Percentiles rank a stretch among this genome's conserved stretches.
These are phyloP conservation scores for Synanthedon formicaeformis DNA, from an alignment of 2,888 invertebrate species.

Conservation along the genomic window DNA sequence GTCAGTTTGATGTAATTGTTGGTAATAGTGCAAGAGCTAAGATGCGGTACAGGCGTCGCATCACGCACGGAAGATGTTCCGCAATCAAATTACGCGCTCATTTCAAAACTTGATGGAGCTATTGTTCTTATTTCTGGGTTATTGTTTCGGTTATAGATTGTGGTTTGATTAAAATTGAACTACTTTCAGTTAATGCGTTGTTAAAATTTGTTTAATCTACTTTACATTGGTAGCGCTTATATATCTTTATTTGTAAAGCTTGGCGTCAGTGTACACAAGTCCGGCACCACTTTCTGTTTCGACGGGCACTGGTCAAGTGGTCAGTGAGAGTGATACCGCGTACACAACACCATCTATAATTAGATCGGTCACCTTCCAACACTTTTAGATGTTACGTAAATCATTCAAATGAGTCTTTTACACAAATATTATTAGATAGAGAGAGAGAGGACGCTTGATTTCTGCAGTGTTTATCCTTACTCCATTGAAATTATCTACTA, in stretches of 20 bases:
- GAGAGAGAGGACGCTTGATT: too few relatives aligned
- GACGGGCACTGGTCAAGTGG: neutral
- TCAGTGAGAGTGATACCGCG: neutral
- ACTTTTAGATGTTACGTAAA: too few relatives aligned
- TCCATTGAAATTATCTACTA: too few relatives aligned
- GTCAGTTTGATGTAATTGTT: too few relatives aligned
- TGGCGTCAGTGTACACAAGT: neutral
- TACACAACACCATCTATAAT: neutral
- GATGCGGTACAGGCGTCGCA: neutral
- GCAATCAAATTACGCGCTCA: neutral
- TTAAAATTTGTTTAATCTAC: constrained; percentile 2
- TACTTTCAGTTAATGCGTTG: constrained; percentile 18
- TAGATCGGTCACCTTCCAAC: neutral
- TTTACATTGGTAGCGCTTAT: too few relatives aligned
- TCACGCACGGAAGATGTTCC: neutral
- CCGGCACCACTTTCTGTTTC: neutral
- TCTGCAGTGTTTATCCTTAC: too few relatives aligned
- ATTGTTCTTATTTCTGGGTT: neutral
- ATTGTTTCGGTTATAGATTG: neutral
- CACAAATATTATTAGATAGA: too few relatives aligned
- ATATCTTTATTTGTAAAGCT: too few relatives aligned
- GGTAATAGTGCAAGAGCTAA: too few relatives aligned
- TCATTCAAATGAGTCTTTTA: too few relatives aligned
- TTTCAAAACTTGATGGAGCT: neutral
- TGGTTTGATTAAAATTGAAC: constrained; percentile 1